These are phyloP conservation scores for Trichonephila clavipes DNA, from an alignment of 1,140 invertebrate genomes.

Conservation along the genomic window DNA sequence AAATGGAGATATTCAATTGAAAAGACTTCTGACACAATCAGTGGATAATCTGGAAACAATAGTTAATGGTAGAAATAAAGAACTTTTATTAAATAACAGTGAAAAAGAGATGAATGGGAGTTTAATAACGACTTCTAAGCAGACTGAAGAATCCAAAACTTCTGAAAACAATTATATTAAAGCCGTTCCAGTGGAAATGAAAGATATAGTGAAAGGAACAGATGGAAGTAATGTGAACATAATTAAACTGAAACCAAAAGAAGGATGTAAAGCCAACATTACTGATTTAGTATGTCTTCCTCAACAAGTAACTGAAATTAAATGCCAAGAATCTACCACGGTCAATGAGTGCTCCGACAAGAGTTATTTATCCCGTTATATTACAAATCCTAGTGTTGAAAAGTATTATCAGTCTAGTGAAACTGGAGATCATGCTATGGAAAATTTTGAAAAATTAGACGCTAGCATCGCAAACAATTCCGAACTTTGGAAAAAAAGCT, in stretches of 20 bases:
- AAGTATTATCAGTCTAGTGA: background rate
- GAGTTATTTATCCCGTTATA: background rate
- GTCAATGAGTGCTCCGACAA: background rate
- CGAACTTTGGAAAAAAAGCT: no score
- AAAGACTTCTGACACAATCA: background rate
- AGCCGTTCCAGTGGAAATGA: background rate
- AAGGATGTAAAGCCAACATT: background rate
- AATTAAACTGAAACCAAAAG: background rate
- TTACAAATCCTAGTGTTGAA: background rate
- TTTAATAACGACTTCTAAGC: background rate
- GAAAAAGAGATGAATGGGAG: background rate
- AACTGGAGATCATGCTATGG: background rate
- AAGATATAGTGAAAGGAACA: background rate
- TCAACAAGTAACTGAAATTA: background rate
- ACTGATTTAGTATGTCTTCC: background rate
- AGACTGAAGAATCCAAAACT: background rate
- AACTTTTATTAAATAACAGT: background rate
- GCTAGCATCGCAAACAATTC: background rate
- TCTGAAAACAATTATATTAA: background rate
- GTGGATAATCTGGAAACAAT: background rate
- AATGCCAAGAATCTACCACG: background rate
- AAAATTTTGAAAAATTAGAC: background rate
- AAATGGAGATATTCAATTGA: background rate
- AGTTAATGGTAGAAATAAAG: background rate
- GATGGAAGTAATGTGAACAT: background rate